Base-by-base conservation (phyloP, 2,888 invertebrate genomes). In the Calephelis perditalis region DNA sequence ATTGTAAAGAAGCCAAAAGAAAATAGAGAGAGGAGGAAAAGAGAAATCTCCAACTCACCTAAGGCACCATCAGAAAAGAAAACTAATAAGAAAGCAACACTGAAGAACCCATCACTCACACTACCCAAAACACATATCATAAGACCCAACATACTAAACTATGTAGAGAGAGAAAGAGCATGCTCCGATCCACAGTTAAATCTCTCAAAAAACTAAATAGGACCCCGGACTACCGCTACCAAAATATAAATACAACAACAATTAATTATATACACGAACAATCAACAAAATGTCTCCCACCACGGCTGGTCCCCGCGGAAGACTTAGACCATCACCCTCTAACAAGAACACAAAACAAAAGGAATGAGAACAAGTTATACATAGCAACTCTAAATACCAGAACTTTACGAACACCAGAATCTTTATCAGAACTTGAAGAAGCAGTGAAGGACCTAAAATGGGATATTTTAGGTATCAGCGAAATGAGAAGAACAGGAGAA, bases 401-500 rank as follows among this genome's bases (percentile, higher is more conserved):
- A 60, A 63, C 67, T 12, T 44, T 67, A 60, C 47, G 67, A 62
- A 67, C 63, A 57, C 12, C 46, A 54, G 66, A 67, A 60, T 43
- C 49, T 56, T 40, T 63, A 59, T 46, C 15, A 43, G 65, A 65
- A 59, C 61, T 63, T 12, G 65, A 65, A 61, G 45, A 57, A 59
- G 65, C 65, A 11, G 26, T 65, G 12, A 57, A 62, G 10, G 56
- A 64, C 43, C 49, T 65, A 47, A 65, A 64, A 11, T 64, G 61
- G 60, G 63, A 66, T 58, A 64, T 66, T n/a, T 8, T 66, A 12
- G 66, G 64, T 36, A 64, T 63, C n/a, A 64, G 64, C 12, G 66
- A 65, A 62, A 60, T 52, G 62, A 56, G 58, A 62, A 60, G 62
- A 60, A 26, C 43, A 54, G 58, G 54, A 46, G 60, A 62, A 49